Conservation (phyloP, 2,797 vertebrate species). For the Brotula barbata region DNA sequence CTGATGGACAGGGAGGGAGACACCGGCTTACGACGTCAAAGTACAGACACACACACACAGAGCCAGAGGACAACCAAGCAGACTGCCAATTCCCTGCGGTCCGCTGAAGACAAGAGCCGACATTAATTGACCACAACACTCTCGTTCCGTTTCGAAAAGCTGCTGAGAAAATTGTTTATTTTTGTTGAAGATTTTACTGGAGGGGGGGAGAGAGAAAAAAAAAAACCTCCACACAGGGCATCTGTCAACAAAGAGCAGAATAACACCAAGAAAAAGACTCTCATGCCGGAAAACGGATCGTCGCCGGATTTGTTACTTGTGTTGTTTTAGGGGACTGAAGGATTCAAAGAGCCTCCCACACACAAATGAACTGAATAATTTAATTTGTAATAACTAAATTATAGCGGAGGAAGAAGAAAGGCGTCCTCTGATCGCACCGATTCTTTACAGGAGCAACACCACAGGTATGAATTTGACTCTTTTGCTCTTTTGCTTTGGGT, state of each 20-base stretch:
- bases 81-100: slow-evolving; percentile 69
- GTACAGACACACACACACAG: slow-evolving; percentile 67
- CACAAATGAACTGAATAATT: slow-evolving; percentile 66
- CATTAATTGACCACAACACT: slow-evolving; percentile 46
- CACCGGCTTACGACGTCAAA: slow-evolving; percentile 86
- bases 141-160: slow-evolving; percentile 28
- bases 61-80: slow-evolving; percentile 65
- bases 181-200: slow-evolving; percentile 31
- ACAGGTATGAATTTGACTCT: slow-evolving; percentile 62
- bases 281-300: slow-evolving; percentile 71
- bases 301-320: slow-evolving; percentile 68
- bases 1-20: slow-evolving; percentile 83
- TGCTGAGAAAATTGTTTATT: slow-evolving; percentile 53
- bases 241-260: slow-evolving; percentile 42
- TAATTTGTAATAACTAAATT: slow-evolving; percentile 51
- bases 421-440: slow-evolving; percentile 47
- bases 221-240: slow-evolving; percentile 23
- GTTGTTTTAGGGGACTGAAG: slow-evolving; percentile 57
- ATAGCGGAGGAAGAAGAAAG: slow-evolving; percentile 56
- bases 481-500: neutral
- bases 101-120: slow-evolving; percentile 59
- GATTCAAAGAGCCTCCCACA: slow-evolving; percentile 57
- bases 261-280: slow-evolving; percentile 60
- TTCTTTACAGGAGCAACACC: slow-evolving; percentile 67
- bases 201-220: neutral